Evolutionary conservation across 2,797 vertebrate genomes (phyloP), one percentile per base, ranked within the genome.

Genomic region (Ara ararauna): DNA sequence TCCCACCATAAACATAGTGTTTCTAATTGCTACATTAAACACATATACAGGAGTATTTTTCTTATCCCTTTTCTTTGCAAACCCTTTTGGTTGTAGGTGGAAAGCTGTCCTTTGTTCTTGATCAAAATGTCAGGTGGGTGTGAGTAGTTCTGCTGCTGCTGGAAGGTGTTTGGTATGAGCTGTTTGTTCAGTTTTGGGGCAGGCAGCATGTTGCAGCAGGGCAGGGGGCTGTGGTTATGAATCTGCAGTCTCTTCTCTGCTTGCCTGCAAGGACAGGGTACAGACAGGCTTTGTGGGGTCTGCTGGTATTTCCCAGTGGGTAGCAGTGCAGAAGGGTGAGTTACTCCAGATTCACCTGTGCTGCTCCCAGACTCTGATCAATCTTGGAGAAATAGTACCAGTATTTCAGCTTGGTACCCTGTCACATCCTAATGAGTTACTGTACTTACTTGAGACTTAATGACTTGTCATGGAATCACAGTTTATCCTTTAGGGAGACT

Each of bases 241-340:
- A 5, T 66, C 38, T 89, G 42, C n/a, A n/a, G n/a, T 30, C 19
- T 73, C 9, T 56, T 7, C 45, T 10, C 5, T 38, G 36, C 34
- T 48, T 66, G 19, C 22, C 26, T 53, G 9, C 29, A 21, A 68
- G 66, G 60, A 17, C 10, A 65, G 32, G 12, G 15, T 75, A 29
- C 40, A 24, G 29, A 11, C n/a, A 38, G 74, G 62, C 6, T 32
- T 38, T 0, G 0, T 6, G 40, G 32, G 17, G 1, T 66, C 29
- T 87, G 16, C 7, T 1, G 4, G 29, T 47, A 13, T 29, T 70
- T 79, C 42, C 15, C 2, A 1, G 10, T 10, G n/a, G 13, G 11
- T 50, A 44, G 19, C n/a, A 13, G 1, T 32, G 40, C 38, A 50
- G 62, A 68, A 72, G 10, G 22, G 11, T 10, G 26, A 42, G 65